These are phyloP conservation scores for Dorcus hopei DNA, from an alignment of 2,888 invertebrate genomes.

Conservation along the genomic window DNA sequence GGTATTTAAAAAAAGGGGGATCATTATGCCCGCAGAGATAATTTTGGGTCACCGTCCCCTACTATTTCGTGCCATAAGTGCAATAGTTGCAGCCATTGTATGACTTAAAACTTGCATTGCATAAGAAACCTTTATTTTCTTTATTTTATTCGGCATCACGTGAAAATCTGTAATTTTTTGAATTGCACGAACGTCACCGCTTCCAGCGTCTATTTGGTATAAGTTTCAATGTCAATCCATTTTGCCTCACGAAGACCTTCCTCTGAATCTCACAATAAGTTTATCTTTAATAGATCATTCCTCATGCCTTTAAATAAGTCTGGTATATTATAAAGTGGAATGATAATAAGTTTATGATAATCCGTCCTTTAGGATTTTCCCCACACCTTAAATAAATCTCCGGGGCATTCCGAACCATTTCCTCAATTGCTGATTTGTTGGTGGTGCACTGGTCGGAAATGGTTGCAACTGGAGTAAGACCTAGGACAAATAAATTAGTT, in stretches of 20 bases:
- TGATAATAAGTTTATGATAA: neutral
- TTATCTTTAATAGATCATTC: neutral
- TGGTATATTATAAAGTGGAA: conserved; percentile 1
- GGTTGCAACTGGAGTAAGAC: neutral
- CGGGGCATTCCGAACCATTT: neutral
- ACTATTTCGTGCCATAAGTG: too few relatives aligned
- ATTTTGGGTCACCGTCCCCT: too few relatives aligned
- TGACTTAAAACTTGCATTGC: too few relatives aligned
- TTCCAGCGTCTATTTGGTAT: neutral
- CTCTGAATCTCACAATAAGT: neutral
- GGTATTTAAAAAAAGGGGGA: too few relatives aligned
- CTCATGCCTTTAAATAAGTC: conserved; percentile 1
- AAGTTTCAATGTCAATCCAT: neutral
- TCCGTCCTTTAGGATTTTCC: neutral
- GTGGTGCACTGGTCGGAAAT: conserved; percentile 2
- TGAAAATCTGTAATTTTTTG: neutral
- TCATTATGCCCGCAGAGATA: too few relatives aligned
- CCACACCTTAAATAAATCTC: neutral
- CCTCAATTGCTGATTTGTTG: neutral
- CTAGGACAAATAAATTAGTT: too few relatives aligned
- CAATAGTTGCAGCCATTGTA: too few relatives aligned
- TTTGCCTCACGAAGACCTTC: neutral
- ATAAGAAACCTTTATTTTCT: too few relatives aligned
- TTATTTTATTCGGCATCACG: neutral
- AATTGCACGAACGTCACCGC: neutral